Conservation (phyloP, 2,888 invertebrate genomes). For the Drosophila phalerata region DNA sequence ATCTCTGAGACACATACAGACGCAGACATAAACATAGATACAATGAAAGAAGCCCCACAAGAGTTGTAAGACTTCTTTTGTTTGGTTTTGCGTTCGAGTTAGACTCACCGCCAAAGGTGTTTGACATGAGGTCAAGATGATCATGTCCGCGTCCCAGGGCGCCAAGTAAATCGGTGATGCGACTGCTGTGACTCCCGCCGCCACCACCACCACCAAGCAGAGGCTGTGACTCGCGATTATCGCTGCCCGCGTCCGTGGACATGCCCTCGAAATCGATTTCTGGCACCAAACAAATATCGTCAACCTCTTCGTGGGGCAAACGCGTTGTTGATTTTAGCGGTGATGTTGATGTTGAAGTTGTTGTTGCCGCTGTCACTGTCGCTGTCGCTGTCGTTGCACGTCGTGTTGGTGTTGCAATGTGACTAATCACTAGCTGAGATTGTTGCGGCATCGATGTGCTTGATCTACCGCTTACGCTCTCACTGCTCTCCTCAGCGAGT, state of each 20-base stretch:
- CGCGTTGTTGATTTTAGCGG: constrained; percentile 55
- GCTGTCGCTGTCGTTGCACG: constrained; percentile 32
- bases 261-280: constrained; percentile 93
- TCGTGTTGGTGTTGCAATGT: constrained; percentile 57
- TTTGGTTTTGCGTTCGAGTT: not conserved
- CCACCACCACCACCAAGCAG: constrained; percentile 95
- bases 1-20: not conserved
- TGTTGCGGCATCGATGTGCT: constrained; percentile 39
- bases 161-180: constrained; percentile 87
- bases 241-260: constrained; percentile 92
- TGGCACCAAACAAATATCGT: constrained; percentile 92
- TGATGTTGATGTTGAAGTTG: constrained; percentile 82
- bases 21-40: constrained; percentile 4
- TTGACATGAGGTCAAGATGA: constrained; percentile 90
- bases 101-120: constrained; percentile 93
- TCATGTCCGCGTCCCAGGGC: constrained; percentile 87
- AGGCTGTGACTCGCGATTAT: constrained; percentile 97
- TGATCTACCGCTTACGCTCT: constrained; percentile 48
- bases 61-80: constrained; percentile 37
- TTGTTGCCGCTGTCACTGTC: constrained; percentile 40
- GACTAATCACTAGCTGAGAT: constrained; percentile 49
- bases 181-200: constrained; percentile 87
- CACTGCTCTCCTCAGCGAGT: constrained; percentile 46
- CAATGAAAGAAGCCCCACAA: constrained; percentile 44
- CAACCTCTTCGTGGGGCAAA: constrained; percentile 74